phyloP scores from a whole-genome alignment of 2,113 vertebrate species.

The Triplophysa siluroides region DNA sequence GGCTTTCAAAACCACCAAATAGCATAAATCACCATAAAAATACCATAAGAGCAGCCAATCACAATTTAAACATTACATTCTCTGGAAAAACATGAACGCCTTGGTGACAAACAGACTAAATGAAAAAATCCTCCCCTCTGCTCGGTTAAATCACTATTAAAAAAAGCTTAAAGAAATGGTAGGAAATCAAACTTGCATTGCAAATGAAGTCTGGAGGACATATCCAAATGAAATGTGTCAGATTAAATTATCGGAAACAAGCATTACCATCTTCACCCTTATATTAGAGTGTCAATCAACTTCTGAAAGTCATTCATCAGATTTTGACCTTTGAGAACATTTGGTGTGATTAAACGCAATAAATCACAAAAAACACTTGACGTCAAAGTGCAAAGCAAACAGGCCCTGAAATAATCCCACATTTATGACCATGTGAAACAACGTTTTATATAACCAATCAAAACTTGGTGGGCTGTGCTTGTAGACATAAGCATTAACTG shows the following conservation, averaged over 20 bases:
- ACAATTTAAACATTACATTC: too few species aligned
- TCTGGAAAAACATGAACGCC: too few species aligned
- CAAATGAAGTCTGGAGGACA: conserved; percentile 8
- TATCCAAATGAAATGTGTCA: conserved; percentile 13
- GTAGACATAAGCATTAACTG: neutral
- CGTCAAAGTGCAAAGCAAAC: neutral
- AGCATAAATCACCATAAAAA: too few species aligned
- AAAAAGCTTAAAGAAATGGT: neutral
- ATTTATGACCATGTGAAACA: neutral
- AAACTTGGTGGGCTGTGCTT: neutral
- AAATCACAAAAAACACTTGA: neutral
- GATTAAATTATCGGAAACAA: conserved; percentile 12
- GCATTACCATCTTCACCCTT: neutral
- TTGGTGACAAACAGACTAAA: too few species aligned
- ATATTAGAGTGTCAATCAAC: neutral
- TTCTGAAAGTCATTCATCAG: conserved; percentile 13
- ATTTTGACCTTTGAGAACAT: conserved; percentile 10
- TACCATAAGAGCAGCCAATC: too few species aligned
- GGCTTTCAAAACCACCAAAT: too few species aligned
- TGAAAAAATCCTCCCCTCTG: too few species aligned
- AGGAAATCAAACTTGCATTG: neutral
- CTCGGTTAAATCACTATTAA: too few species aligned
- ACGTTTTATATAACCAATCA: neutral
- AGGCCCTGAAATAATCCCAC: neutral
- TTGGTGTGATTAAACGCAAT: neutral